Conservation (phyloP, 2,888 invertebrate species). For the Invenusta paracnida region DNA sequence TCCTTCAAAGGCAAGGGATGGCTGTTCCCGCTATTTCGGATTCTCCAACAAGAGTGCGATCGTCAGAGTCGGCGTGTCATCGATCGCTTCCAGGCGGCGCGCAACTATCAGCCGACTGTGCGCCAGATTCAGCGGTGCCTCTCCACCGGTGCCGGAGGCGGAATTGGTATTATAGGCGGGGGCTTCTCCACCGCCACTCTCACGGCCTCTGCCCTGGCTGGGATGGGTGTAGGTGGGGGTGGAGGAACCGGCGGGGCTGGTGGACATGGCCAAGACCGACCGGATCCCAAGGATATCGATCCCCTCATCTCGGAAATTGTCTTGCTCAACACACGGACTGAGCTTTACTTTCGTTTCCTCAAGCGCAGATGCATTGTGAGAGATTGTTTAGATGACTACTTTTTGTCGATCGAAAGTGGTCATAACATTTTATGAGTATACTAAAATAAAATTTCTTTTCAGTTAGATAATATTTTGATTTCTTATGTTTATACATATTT, state of each 20-base stretch:
- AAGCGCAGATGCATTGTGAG: conserved; percentile 64
- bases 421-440: too few species aligned
- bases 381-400: too few species aligned
- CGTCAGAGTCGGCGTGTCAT: conserved; percentile 66
- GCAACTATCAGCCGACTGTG: conserved; percentile 67
- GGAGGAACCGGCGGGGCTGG: neutral
- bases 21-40: conserved; percentile 69
- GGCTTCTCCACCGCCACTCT: too few species aligned
- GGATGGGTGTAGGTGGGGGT: conserved; percentile 33
- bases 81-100: conserved; percentile 70
- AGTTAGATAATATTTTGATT: too few species aligned
- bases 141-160: too few species aligned
- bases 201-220: conserved; percentile 65
- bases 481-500: too few species aligned
- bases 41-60: conserved; percentile 70
- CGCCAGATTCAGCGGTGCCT: conserved; percentile 24
- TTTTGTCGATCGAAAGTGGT: too few species aligned
- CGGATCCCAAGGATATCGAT: conserved; percentile 79
- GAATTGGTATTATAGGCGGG: too few species aligned
- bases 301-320: conserved; percentile 82
- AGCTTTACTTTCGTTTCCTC: conserved; percentile 82
- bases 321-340: conserved; percentile 80
- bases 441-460: too few species aligned
- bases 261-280: conserved; percentile 47
- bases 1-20: conserved; percentile 72